Evolutionary conservation across 1,140 invertebrate genomes (phyloP), one percentile per base, ranked within the genome.

Genomic region (Alviniconcha marisindica): DNA sequence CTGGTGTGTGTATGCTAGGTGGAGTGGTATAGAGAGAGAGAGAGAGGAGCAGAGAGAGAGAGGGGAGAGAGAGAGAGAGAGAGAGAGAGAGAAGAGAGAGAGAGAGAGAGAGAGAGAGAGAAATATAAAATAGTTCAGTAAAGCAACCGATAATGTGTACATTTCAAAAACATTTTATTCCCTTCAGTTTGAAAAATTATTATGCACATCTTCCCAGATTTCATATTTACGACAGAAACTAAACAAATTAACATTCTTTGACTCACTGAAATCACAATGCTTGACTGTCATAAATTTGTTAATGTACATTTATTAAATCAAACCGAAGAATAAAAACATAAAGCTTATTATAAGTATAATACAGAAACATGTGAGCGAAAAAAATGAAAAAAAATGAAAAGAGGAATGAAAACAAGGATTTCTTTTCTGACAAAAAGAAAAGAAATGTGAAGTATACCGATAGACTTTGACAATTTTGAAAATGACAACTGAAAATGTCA

Each of bases 51-150:
- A 63, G 24, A 63, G 60, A 14, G 10, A 63, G 60, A n/a, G 60
- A 63, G 60, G 60, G 28, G 60, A 63, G 60, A 63, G 60, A n/a
- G 24, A 63, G 60, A 63, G 60, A 63, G 10, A 63, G 60, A 10
- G 60, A 63, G 10, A 31, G 60, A 63, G 28, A 31, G 10, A 63
- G 5, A 31, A 31, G 28, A 63, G 10, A 31, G 24, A 63, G 10
- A 31, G 28, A 63, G 10, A 31, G 5, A 63, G 60, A 31, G 5
- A n/a, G 60, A 31, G 28, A 63, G 10, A 31, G 28, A 63, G 60
- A 31, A 63, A 14, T n/a, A 63, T 14, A 24, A 63, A 63, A 63
- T n/a, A 63, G 7, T 12, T n/a, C 7, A n/a, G n/a, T n/a, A n/a
- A n/a, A n/a, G n/a, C n/a, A n/a, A n/a, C n/a, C n/a, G n/a, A n/a